Base-by-base conservation (phyloP, 2,888 invertebrate genomes). In the Meta bourneti region DNA sequence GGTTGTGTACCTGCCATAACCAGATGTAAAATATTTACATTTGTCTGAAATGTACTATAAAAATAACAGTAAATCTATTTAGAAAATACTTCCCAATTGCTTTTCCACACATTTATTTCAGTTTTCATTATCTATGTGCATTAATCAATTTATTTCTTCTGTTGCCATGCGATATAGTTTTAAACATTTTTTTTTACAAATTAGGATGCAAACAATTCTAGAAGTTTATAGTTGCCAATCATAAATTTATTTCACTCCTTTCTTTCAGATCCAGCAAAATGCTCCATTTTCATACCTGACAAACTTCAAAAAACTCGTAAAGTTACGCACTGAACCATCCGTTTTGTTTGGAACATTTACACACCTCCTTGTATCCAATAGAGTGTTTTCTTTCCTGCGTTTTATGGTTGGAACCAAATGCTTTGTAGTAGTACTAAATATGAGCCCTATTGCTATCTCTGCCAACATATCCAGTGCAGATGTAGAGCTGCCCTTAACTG, bases 371-470 rank as follows among this genome's bases (percentile, higher is more conserved):
- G 72, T 91, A 7, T 77, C 77, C 16, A 19, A 69, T n/a, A 69
- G 61, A 82, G 87, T 84, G 54, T 93, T 83, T 93, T 93, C 89
- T 2, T 93, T 93, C 48, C 20, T 91, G 7, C 74, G 93, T 51
- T 90, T 91, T 11, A 72, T 90, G 34, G 91, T 87, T n/a, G 89
- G 85, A 7, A 48, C 92, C 13, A 93, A 93, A 7, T 97, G 97
- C 49, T 97, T 96, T 95, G 95, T 97, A 94, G 96, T 97, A 52
- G 96, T 97, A 83, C 96, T 96, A 94, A 97, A 98, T 95, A 96
- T 97, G 19, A 95, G 95, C 0, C 94, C 95, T 13, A 94, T 95
- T 52, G 94, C 94, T 6, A 95, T 95, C 8, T 94, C 94, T 6
- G 96, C 96, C 79, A 96, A 97, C 94, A 95, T 97, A n/a, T 52